These are phyloP conservation scores for Scelioninae gen. 1 DNA, from an alignment of 2,888 invertebrate species.

Conservation along the genomic window DNA sequence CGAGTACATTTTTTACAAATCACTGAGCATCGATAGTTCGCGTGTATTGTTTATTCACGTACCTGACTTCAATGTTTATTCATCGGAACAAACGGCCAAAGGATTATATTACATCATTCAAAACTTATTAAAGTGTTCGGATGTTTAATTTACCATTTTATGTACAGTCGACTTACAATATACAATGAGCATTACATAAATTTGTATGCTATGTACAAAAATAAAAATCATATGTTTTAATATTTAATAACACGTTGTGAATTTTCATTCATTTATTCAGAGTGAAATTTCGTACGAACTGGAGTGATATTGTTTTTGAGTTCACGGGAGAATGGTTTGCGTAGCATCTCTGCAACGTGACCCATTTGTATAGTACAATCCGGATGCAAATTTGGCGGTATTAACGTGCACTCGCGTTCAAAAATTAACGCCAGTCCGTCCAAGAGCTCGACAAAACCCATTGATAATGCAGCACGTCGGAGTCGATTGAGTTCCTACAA, in stretches of 20 bases:
- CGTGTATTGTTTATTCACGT: slow-evolving; percentile 92
- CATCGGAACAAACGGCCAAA: slow-evolving; percentile 86
- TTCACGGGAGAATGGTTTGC: slow-evolving; percentile 87
- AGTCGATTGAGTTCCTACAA: slow-evolving; percentile 94
- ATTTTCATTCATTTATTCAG: slow-evolving; percentile 71
- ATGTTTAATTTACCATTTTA: slow-evolving; percentile 1
- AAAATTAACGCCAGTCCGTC: slow-evolving; percentile 93
- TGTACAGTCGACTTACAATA: background rate
- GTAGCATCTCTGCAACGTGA: slow-evolving; percentile 93
- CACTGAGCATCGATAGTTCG: slow-evolving; percentile 87
- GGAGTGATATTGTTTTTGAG: slow-evolving; percentile 85
- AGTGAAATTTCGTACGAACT: slow-evolving; percentile 84
- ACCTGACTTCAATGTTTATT: slow-evolving; percentile 88
- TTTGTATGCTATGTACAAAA: too few relatives aligned
- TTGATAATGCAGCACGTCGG: slow-evolving; percentile 94
- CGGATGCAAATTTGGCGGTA: slow-evolving; percentile 91
- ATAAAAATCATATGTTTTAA: too few relatives aligned
- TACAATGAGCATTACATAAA: background rate
- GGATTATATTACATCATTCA: slow-evolving; percentile 85
- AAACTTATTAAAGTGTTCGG: slow-evolving; percentile 70
- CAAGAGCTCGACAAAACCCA: slow-evolving; percentile 95
- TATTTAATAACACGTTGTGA: too few relatives aligned
- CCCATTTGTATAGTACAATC: slow-evolving; percentile 95
- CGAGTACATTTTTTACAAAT: slow-evolving; percentile 92
- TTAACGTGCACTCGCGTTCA: slow-evolving; percentile 93